Conservation (phyloP, 1,140 invertebrate genomes). For the Batillaria attramentaria region DNA sequence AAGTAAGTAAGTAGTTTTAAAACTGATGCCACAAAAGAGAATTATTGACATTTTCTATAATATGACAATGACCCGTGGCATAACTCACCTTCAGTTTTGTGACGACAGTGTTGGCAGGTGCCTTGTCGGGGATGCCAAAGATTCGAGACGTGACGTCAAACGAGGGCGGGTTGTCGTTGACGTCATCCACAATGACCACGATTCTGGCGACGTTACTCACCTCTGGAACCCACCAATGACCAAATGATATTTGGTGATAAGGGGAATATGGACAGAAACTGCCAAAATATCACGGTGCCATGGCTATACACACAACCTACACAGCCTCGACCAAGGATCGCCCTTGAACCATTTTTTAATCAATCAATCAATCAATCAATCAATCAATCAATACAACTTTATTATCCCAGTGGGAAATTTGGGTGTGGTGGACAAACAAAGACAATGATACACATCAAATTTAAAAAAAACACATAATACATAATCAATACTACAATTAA, state of each 20-base stretch:
- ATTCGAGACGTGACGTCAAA: slow-evolving; percentile 73
- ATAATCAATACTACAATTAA: too few relatives aligned
- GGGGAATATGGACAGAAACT: not conserved
- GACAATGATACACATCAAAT: too few relatives aligned
- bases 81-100: slow-evolving; percentile 25
- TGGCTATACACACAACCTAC: not conserved
- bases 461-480: not conserved
- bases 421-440: too few relatives aligned
- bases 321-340: too few relatives aligned
- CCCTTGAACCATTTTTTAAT: too few relatives aligned
- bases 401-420: too few relatives aligned
- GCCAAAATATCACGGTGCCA: not conserved
- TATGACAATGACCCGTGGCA: not conserved
- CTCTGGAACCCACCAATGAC: not conserved
- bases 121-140: slow-evolving; percentile 39
- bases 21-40: not conserved
- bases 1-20: not conserved
- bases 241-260: not conserved
- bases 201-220: slow-evolving; percentile 29
- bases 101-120: slow-evolving; percentile 2
- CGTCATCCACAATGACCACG: slow-evolving; percentile 75
- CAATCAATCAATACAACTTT: too few relatives aligned
- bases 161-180: slow-evolving; percentile 92
- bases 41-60: too few relatives aligned
- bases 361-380: not conserved